Conservation (phyloP, 2,113 vertebrate genomes). For the Corvus moneduloides region DNA sequence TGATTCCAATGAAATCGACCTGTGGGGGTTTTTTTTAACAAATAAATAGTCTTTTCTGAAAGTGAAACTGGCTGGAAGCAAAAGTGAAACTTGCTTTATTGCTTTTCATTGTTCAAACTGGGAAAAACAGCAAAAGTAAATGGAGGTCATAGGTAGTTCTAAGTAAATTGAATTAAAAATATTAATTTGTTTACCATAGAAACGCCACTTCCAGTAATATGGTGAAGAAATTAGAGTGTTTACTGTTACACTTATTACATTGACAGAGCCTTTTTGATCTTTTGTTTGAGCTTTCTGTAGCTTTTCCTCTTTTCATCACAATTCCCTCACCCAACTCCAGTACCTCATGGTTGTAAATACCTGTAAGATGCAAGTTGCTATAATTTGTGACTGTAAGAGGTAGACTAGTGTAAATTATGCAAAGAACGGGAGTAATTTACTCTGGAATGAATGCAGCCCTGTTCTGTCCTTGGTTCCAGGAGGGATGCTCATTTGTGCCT, state of each 20-base stretch:
- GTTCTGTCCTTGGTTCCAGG: background rate
- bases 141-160: background rate
- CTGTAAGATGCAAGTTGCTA: background rate
- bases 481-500: background rate
- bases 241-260: background rate
- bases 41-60: constrained; percentile 17
- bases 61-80: constrained; percentile 18
- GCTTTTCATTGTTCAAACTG: background rate
- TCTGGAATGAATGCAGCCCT: background rate
- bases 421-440: background rate
- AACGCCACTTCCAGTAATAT: background rate
- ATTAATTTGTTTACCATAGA: background rate
- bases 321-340: background rate
- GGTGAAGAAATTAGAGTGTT: constrained; percentile 10
- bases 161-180: constrained; percentile 18
- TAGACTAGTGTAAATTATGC: background rate
- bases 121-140: background rate
- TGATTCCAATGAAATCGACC: constrained; percentile 5
- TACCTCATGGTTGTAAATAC: background rate
- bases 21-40: background rate
- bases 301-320: background rate
- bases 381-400: background rate
- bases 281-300: background rate
- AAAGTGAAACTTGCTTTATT: constrained; percentile 42
- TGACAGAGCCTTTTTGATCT: background rate